Conservation (phyloP, 2,888 invertebrate species). For the Napeogenes sylphis region DNA sequence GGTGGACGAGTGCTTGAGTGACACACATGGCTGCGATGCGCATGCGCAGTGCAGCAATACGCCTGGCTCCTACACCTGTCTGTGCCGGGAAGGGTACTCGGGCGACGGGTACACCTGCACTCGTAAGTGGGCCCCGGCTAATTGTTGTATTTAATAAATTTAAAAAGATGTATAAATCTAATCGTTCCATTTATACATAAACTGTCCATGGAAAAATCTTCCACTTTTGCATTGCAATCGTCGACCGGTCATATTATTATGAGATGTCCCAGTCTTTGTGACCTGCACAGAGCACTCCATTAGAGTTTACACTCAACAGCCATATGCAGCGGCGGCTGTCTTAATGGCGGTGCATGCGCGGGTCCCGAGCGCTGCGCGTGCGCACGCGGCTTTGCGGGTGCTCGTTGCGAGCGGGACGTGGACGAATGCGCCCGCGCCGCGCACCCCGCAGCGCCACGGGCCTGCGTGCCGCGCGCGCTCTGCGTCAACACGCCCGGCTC, state of each 20-base stretch:
- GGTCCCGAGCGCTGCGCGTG: constrained; percentile 88
- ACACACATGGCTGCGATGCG: constrained; percentile 84
- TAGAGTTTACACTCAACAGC: constrained; percentile 68
- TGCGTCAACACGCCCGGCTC: constrained; percentile 94
- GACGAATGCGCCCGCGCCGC: constrained; percentile 88
- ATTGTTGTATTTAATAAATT: too few species aligned
- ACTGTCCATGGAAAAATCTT: too few species aligned
- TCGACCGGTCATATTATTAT: too few species aligned
- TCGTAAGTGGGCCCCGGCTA: constrained; percentile 76
- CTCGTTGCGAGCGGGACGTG: constrained; percentile 90
- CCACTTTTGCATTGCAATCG: too few species aligned
- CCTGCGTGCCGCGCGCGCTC: constrained; percentile 85
- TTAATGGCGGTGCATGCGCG: constrained; percentile 89
- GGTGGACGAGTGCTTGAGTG: constrained; percentile 86
- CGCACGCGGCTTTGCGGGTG: constrained; percentile 87
- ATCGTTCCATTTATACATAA: too few species aligned
- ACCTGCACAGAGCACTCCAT: too few species aligned
- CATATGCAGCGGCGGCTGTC: constrained; percentile 86
- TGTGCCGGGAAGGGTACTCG: constrained; percentile 80
- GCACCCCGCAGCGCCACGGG: constrained; percentile 81
- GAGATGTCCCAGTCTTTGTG: too few species aligned
- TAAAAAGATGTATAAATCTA: too few species aligned
- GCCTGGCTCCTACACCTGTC: constrained; percentile 87
- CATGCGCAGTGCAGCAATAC: constrained; percentile 89
- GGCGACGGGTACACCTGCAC: constrained; percentile 88